Percentiles rank a stretch among this genome's conserved stretches.
phyloP scores from a whole-genome alignment of 1,140 invertebrate species.

The Drosophila kanapiae region DNA sequence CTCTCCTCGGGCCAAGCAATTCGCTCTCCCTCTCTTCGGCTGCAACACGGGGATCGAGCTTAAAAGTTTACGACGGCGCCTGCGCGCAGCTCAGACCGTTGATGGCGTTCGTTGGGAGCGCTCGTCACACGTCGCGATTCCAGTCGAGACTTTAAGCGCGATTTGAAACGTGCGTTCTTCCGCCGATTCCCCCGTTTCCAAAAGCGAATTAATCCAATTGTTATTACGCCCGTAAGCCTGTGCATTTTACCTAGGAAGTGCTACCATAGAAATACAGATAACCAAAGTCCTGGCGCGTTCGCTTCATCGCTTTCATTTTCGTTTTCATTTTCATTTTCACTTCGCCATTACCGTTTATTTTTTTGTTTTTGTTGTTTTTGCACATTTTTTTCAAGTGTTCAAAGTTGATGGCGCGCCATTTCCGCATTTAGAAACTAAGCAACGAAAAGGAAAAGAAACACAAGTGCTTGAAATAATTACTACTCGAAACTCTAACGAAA shows the following conservation, averaged over 20 bases:
- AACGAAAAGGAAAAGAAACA: conserved; percentile 19
- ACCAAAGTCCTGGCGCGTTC: not conserved
- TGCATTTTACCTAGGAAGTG: conserved; percentile 23
- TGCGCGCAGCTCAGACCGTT: conserved; percentile 77
- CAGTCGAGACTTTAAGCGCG: conserved; percentile 24
- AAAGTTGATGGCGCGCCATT: conserved; percentile 51
- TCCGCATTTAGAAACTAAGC: conserved; percentile 64
- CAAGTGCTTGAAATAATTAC: conserved; percentile 44
- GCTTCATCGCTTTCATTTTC: conserved; percentile 5
- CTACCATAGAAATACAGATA: not conserved
- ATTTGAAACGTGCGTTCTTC: conserved; percentile 24
- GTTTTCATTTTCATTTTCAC: conserved; percentile 3
- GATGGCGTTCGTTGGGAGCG: conserved; percentile 70
- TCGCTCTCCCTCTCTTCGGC: not conserved
- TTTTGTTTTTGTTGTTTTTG: not conserved
- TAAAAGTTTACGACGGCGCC: conserved; percentile 67
- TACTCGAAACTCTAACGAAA: conserved; percentile 60
- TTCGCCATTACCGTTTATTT: conserved; percentile 30
- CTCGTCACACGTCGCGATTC: conserved; percentile 65
- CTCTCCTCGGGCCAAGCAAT: not conserved
- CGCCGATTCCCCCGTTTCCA: not conserved
- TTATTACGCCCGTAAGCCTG: conserved; percentile 8
- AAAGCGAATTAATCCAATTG: not conserved
- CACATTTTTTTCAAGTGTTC: conserved; percentile 37
- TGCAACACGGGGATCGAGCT: conserved; percentile 36